Base-by-base conservation (phyloP, 2,797 vertebrate species). In the Percopsis omiscomaycus region DNA sequence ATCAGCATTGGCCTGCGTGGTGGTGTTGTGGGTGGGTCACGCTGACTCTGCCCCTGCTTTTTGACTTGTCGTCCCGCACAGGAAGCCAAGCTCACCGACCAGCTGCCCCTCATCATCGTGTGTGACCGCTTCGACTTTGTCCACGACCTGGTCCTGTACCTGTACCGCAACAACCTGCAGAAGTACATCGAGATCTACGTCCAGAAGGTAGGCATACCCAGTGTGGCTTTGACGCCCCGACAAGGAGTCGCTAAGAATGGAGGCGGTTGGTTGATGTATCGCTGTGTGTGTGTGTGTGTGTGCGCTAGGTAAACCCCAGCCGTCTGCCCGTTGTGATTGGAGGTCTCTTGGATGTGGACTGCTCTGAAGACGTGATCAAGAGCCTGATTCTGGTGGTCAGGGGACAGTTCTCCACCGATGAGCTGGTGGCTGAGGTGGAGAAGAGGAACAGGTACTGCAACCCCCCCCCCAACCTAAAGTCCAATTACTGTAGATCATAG, bases 141-240 rank as follows among this genome's bases (percentile, higher is more conserved):
- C 84, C 97, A 98, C 12, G 97, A 99, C 86, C 90, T 98, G 84
- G 97, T 98, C 81, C 95, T 98, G 59, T 99, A 99, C 90, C 89
- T 99, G 87, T 99, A 99, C 82, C 95, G 97, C 89, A 99, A 99
- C 91, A 99, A 94, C 86, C 93, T 99, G 77, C 97, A 99, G 88
- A 99, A 99, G 73, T 99, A 99, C 77, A 99, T 99, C 68, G 97
- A 99, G 89, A 99, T 99, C 86, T 99, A 99, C 52, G 97, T 99
- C 49, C 97, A 99, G 86, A 99, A 99, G 93, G 97, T 98, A 88
- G 88, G 91, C 9, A 8, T 58, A 1, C 5, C 53, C 48, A 4
- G 32, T 2, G 5, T 37, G 32, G 8, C 8, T 8, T 37, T 37
- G 32, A 37, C 2, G 32, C 16, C 1, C 0, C 6, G 12, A 1